Evolutionary conservation across 2,888 invertebrate species (phyloP).

Genomic region (Lucinisca nassula): DNA sequence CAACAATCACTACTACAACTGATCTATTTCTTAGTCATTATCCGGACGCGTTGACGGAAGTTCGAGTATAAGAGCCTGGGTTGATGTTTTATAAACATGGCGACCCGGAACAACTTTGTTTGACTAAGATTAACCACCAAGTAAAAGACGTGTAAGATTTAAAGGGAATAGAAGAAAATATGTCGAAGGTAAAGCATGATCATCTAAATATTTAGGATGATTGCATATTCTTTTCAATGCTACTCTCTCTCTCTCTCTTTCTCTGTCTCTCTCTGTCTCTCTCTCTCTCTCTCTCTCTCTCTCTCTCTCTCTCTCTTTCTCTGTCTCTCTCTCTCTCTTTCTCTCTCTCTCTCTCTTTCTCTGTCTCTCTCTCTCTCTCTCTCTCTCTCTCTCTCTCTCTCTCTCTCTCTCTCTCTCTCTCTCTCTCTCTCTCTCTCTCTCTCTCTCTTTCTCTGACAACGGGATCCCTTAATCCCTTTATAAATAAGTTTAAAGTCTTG

Average conservation of each 20-base stretch:
- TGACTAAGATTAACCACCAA: not conserved
- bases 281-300: not conserved
- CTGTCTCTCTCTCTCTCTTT: too few relatives aligned
- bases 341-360: too few relatives aligned
- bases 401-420: conserved; percentile 22
- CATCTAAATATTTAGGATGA: too few relatives aligned
- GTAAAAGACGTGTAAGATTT: not conserved
- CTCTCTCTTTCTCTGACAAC: conserved; percentile 10
- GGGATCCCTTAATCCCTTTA: too few relatives aligned
- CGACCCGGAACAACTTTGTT: not conserved
- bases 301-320: not conserved
- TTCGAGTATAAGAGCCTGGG: too few relatives aligned
- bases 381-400: conserved; percentile 29
- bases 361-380: not conserved
- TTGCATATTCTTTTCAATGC: too few relatives aligned
- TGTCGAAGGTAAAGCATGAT: not conserved
- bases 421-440: conserved; percentile 37
- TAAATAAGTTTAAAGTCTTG: too few relatives aligned
- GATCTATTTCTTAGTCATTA: too few relatives aligned
- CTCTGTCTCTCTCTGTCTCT: not conserved
- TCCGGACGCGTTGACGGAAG: too few relatives aligned
- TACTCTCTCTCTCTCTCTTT: too few relatives aligned
- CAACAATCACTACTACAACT: too few relatives aligned
- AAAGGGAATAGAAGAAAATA: not conserved
- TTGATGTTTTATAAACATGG: not conserved